A percentile compares a stretch with the other conserved stretches of the same genome.
Evolutionary conservation across 2,888 invertebrate species (phyloP).

Genomic region (Allacma fusca): DNA sequence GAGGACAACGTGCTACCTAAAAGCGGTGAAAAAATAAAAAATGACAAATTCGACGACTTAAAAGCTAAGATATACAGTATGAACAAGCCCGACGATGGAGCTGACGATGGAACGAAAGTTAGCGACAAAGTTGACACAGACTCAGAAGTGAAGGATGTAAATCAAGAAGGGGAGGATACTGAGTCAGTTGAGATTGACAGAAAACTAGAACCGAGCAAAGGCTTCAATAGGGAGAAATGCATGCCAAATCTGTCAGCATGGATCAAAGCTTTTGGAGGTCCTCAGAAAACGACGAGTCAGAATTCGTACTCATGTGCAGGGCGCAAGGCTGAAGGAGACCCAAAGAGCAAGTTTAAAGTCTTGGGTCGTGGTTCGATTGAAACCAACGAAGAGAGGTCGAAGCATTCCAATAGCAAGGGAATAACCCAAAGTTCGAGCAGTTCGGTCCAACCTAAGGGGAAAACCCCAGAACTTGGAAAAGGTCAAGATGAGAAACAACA

Average conservation of each 20-base stretch:
- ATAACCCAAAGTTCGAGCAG: constrained; percentile 61
- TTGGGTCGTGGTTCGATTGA: constrained; percentile 53
- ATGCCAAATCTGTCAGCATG: constrained; percentile 89
- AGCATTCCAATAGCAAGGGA: constrained; percentile 64
- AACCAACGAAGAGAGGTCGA: constrained; percentile 30
- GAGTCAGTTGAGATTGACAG: constrained; percentile 60
- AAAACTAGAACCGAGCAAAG: constrained; percentile 64
- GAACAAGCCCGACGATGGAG: background rate
- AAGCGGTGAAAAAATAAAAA: constrained; percentile 23
- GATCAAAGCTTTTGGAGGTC: constrained; percentile 91
- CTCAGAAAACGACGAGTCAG: constrained; percentile 63
- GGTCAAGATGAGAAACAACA: constrained; percentile 64
- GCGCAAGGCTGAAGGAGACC: constrained; percentile 63
- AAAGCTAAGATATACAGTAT: constrained; percentile 42
- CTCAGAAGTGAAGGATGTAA: constrained; percentile 62
- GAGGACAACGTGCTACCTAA: constrained; percentile 49
- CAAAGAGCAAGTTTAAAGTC: constrained; percentile 59
- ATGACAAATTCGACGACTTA: constrained; percentile 42
- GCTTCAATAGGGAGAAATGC: constrained; percentile 72
- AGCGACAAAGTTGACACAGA: constrained; percentile 64
- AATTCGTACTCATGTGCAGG: constrained; percentile 57
- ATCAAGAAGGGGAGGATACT: constrained; percentile 65
- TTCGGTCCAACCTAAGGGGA: constrained; percentile 30
- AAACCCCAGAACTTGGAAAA: constrained; percentile 39
- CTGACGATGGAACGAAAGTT: constrained; percentile 1